These are phyloP conservation scores for Mormoops blainvillei DNA, from an alignment of 2,113 vertebrate genomes.

Conservation along the genomic window DNA sequence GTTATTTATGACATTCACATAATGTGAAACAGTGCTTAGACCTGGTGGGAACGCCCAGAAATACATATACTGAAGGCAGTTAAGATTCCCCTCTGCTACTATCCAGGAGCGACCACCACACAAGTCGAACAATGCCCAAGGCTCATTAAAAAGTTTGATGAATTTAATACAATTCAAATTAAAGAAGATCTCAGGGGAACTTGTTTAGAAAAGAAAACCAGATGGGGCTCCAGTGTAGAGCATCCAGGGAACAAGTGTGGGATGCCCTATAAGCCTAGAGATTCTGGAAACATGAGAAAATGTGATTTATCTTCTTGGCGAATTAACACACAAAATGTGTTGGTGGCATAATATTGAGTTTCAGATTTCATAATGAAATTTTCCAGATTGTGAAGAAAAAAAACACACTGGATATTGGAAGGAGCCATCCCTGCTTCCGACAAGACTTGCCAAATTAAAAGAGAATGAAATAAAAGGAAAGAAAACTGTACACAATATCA, in stretches of 20 bases:
- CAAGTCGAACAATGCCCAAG: constrained; percentile 61
- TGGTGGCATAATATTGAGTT: constrained; percentile 48
- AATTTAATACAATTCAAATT: constrained; percentile 71
- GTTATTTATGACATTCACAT: constrained; percentile 72
- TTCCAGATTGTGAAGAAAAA: constrained; percentile 9
- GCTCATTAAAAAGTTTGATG: constrained; percentile 67
- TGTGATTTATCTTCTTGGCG: constrained; percentile 55
- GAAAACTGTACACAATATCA: neutral
- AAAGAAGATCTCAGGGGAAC: constrained; percentile 53
- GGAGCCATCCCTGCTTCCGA: neutral
- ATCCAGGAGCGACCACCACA: constrained; percentile 48
- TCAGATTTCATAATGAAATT: constrained; percentile 47
- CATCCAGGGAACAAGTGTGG: constrained; percentile 44
- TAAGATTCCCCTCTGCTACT: constrained; percentile 36
- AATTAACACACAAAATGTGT: constrained; percentile 51
- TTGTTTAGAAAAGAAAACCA: constrained; percentile 61
- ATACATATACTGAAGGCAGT: neutral
- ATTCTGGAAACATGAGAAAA: constrained; percentile 60
- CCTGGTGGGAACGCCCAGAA: constrained; percentile 19
- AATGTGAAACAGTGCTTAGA: constrained; percentile 65
- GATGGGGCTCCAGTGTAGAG: constrained; percentile 41
- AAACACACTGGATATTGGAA: constrained; percentile 21
- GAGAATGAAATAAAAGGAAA: neutral
- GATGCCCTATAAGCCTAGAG: constrained; percentile 39
- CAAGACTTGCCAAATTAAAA: neutral